Percentiles rank a stretch among this genome's conserved stretches.
Evolutionary conservation across 1,140 invertebrate genomes (phyloP).

Genomic region (Littorina saxatilis): DNA sequence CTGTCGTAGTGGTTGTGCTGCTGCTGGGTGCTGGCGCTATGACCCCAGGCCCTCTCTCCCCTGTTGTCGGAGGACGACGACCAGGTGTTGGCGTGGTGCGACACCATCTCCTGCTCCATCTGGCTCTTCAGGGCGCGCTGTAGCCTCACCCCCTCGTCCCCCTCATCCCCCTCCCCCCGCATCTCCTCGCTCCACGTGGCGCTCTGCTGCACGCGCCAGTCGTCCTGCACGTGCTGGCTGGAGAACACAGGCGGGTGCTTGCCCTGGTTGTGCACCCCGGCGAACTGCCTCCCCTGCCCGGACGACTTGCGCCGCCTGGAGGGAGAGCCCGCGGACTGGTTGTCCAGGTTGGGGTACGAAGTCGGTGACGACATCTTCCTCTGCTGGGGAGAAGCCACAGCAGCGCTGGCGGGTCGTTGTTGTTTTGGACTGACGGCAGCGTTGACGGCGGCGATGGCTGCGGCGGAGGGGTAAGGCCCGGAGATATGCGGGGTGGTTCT

Average conservation of each 20-base stretch:
- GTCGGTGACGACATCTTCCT: constrained; percentile 18
- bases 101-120: constrained; percentile 8
- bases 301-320: constrained; percentile 18
- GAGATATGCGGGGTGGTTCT: constrained; percentile 21
- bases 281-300: constrained; percentile 26
- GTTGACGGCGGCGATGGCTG: constrained; percentile 29
- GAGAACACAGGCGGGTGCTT: constrained; percentile 33
- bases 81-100: constrained; percentile 22
- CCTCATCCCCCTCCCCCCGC: constrained; percentile 1
- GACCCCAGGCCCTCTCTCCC: constrained; percentile 19
- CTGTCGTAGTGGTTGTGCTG: constrained; percentile 22
- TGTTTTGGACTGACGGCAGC: constrained; percentile 31
- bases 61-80: background rate
- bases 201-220: constrained; percentile 27
- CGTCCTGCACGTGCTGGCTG: constrained; percentile 25
- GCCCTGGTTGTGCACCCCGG: constrained; percentile 34
- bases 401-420: background rate
- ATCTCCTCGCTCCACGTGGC: constrained; percentile 31
- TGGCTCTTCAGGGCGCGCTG: constrained; percentile 26
- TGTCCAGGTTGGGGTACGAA: background rate
- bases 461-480: constrained; percentile 31
- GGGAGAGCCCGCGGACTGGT: background rate
- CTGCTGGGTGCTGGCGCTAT: constrained; percentile 1
- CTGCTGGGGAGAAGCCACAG: background rate
- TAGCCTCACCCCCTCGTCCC: background rate